These are phyloP conservation scores for Oncorhynchus keta DNA, from an alignment of 2,113 vertebrate genomes.

Conservation along the genomic window DNA sequence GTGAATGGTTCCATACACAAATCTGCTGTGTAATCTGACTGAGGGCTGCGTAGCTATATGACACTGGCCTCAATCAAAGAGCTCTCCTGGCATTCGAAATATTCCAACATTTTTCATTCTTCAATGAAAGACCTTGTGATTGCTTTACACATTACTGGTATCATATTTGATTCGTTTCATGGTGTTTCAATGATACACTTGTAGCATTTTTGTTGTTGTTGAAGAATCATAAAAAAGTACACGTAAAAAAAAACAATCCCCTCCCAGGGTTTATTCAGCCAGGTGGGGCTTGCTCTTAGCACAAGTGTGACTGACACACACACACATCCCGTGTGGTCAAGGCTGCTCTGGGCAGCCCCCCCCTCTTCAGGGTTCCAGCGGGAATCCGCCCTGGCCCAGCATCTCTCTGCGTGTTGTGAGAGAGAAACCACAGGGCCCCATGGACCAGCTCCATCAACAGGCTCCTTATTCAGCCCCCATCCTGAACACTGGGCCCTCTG, in stretches of 20 bases:
- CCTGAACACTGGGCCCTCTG: conserved; percentile 59
- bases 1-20: no score
- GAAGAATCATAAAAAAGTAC: background rate
- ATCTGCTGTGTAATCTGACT: no score
- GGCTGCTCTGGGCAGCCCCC: conserved; percentile 11
- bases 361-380: conserved; percentile 20
- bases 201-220: no score
- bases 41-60: no score
- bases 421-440: conserved; percentile 56
- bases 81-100: no score
- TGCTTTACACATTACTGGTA: background rate
- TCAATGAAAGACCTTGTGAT: no score
- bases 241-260: background rate
- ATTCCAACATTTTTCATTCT: no score
- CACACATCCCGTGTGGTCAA: conserved; percentile 27
- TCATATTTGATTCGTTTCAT: no score
- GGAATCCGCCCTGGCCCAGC: conserved; percentile 45
- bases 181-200: no score
- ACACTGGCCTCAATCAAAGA: no score
- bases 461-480: conserved; percentile 55
- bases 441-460: conserved; percentile 60
- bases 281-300: conserved; percentile 39
- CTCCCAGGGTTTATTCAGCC: conserved; percentile 44
- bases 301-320: conserved; percentile 17
- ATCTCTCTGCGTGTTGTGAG: conserved; percentile 28